Conservation (phyloP, 1,140 invertebrate genomes). For the Berghia stephanieae region DNA sequence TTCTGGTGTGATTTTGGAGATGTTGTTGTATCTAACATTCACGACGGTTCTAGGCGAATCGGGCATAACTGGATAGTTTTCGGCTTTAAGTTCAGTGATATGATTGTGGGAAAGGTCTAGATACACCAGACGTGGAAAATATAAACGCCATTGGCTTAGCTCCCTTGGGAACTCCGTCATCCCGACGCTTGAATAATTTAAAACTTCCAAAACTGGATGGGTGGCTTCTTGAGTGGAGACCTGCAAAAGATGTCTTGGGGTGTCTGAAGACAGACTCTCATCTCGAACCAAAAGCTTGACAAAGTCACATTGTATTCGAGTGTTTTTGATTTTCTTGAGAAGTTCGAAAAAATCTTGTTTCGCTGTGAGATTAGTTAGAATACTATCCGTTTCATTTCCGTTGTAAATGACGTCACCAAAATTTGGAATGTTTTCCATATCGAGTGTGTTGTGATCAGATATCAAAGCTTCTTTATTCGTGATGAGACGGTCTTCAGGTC, state of each 20-base stretch:
- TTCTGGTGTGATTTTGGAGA: conserved; percentile 21
- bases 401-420: background rate
- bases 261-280: conserved; percentile 22
- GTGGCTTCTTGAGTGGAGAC: background rate
- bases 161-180: conserved; percentile 13
- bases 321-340: background rate
- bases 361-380: background rate
- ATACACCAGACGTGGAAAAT: conserved; percentile 22
- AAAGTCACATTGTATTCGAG: conserved; percentile 12
- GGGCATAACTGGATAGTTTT: background rate
- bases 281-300: conserved; percentile 15
- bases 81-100: conserved; percentile 2
- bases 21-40: conserved; percentile 31
- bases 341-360: conserved; percentile 15
- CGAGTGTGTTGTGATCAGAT: background rate
- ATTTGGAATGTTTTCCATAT: background rate
- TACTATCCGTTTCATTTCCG: no score
- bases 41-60: background rate
- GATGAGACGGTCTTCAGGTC: background rate
- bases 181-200: conserved; percentile 31
- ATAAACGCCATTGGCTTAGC: conserved; percentile 13
- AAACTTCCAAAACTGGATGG: conserved; percentile 23
- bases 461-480: background rate
- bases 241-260: conserved; percentile 24
- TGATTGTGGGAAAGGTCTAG: conserved; percentile 34